Base-by-base conservation (phyloP, 2,888 invertebrate species). In the Frankliniella fusca region DNA sequence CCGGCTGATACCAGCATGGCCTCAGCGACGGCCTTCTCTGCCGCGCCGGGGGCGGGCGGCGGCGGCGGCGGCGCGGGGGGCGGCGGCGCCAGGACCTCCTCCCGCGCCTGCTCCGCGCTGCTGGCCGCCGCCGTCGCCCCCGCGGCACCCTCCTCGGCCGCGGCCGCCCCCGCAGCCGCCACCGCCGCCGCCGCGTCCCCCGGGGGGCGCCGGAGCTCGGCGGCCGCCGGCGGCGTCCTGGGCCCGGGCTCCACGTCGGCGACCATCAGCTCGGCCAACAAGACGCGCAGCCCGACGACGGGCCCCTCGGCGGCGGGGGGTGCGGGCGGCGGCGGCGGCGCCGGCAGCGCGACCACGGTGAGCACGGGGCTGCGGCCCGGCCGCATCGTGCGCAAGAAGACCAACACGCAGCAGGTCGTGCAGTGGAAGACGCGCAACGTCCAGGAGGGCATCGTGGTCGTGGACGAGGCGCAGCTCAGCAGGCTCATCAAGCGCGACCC, bases 361-460 rank as follows among this genome's bases (percentile, higher is more conserved):
- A 76, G 70, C 70, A 76, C 70, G 23, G 70, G 70, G 23, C 70
- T 76, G 70, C 70, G 70, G 11, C 70, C 70, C 27, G 70, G 70
- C 70, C 23, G 70, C 23, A 76, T 76, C 70, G 70, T 76, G 70
- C 70, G 70, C 70, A 76, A 76, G 70, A 76, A 76, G 70, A 76
- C 70, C 2, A 27, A 84, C 61, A 85, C 84, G 81, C 81, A 85
- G 54, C 85, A 85, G 81, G 84, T 85, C 81, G 89, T 89, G 12
- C 89, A 89, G 85, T 89, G 89, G 89, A 89, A 89, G 85, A 88
- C 89, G 85, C 87, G 88, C 81, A 89, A 89, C 85, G 89, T 89
- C 65, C 88, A 89, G 85, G 88, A 89, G 83, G 89, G 89, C 3
- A 84, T 89, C 84, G 89, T 89, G 3, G 86, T 89, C 76, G 89